Evolutionary conservation across 2,888 invertebrate genomes (phyloP).

Genomic region (Nomada ruficornis): DNA sequence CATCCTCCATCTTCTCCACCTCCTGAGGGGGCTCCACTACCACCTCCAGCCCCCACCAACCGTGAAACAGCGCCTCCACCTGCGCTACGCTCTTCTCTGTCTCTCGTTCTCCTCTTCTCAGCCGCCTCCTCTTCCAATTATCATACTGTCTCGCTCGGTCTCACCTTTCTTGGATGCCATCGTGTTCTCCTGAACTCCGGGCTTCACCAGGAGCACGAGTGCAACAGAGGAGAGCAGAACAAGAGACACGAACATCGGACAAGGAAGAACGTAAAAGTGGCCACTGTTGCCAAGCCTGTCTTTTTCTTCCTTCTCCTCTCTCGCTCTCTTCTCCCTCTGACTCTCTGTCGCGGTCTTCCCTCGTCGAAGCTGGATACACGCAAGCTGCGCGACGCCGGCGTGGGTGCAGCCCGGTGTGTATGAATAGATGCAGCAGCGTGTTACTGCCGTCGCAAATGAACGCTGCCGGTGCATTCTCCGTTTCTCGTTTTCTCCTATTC

Average conservation of each 20-base stretch:
- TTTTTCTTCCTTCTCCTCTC: constrained; percentile 44
- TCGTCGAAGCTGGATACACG: constrained; percentile 60
- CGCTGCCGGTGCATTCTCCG: constrained; percentile 62
- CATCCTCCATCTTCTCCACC: constrained; percentile 66
- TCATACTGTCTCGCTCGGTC: constrained; percentile 73
- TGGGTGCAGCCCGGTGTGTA: constrained; percentile 64
- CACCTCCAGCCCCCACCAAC: constrained; percentile 69
- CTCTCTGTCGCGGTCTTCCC: constrained; percentile 54
- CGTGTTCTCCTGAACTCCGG: constrained; percentile 30
- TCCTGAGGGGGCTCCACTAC: constrained; percentile 65
- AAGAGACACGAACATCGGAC: constrained; percentile 30
- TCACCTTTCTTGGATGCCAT: constrained; percentile 67
- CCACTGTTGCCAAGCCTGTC: constrained; percentile 79
- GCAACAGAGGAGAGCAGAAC: constrained; percentile 44
- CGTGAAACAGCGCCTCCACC: constrained; percentile 67
- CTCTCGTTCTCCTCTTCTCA: constrained; percentile 59
- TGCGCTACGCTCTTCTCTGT: constrained; percentile 71
- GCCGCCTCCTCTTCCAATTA: constrained; percentile 72
- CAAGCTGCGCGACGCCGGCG: constrained; percentile 58
- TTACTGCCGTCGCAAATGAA: constrained; percentile 68
- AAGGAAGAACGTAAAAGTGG: constrained; percentile 68
- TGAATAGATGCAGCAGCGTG: constrained; percentile 74
- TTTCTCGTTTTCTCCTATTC: constrained; percentile 34
- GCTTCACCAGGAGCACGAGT: constrained; percentile 36
- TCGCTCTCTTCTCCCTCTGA: constrained; percentile 16